Evolutionary conservation across 2,113 vertebrate species (phyloP), one percentile per base, ranked within the genome.

Genomic region (Ptyas mucosa): DNA sequence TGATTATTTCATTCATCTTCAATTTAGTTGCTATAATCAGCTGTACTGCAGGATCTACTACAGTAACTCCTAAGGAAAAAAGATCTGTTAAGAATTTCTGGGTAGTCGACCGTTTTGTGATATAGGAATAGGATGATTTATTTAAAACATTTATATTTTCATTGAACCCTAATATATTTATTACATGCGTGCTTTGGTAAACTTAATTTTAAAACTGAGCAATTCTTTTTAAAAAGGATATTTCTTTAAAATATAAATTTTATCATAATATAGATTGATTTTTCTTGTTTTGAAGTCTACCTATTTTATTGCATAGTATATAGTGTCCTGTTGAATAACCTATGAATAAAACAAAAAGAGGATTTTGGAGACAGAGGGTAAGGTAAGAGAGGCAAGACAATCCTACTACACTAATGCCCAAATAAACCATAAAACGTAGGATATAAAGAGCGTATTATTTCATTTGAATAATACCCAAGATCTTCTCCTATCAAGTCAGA

Each of bases 301-400:
- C 15, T 29, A 29, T 7, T 46, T 39, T 87, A 61, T 91, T 86
- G 10, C 46, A 86, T 57, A 21, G 46, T 9, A 85, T 85, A 57
- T 29, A 64, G 58, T 29, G 10, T 61, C 23, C 57, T 23, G 21
- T 23, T 23, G 55, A 57, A 57, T 57, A 57, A 23, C 6, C 55
- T 57, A 8, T 57, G 21, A 57, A 61, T 58, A 21, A 46, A 58
- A 61, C 21, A 11, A 39, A 12, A 29, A 20, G 18, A 49, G 9
- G 24, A 21, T 61, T n/a, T 95, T 91, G 69, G 87, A 49, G 92
- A 43, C 90, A 96, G 14, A 75, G 8, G 85, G 14, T 39, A 52
- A 20, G 26, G 93, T 95, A 95, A 93, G 93, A 93, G 94, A 94
- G 93, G 89, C 49, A 69, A 93, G 89, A 64, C 90, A 88, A 0